Percentiles rank a stretch among this genome's conserved stretches.
Evolutionary conservation across 2,113 vertebrate species (phyloP).

Genomic region (Zosterops hypoxanthus): DNA sequence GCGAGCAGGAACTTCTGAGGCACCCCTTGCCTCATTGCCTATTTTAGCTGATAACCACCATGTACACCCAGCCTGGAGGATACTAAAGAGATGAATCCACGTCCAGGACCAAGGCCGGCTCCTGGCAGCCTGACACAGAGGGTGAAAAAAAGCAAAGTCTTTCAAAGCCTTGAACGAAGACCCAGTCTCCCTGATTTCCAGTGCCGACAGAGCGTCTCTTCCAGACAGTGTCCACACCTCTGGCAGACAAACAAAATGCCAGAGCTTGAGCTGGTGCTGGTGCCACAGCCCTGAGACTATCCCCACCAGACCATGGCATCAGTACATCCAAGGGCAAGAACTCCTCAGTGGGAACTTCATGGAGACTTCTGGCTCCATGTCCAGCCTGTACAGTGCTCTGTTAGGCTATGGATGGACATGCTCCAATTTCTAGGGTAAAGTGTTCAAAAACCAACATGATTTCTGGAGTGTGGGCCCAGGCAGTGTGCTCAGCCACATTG

Average conservation of each 20-base stretch:
- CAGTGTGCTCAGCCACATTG: accelerated
- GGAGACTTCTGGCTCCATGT: neutral
- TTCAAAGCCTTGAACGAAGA: constrained; percentile 38
- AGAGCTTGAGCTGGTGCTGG: neutral
- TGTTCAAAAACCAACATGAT: accelerated
- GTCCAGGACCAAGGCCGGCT: neutral
- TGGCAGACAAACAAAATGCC: neutral
- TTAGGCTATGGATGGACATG: neutral
- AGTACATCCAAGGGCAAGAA: neutral
- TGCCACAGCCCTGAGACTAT: neutral
- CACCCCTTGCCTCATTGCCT: constrained; percentile 12
- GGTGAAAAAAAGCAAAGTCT: neutral
- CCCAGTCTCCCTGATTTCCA: neutral
- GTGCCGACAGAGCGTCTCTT: accelerated
- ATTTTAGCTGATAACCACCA: constrained; percentile 42
- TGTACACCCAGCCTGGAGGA: neutral
- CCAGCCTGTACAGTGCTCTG: neutral
- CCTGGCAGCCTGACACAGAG: neutral
- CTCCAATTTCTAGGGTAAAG: neutral
- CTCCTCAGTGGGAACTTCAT: accelerated
- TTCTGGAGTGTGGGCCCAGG: neutral
- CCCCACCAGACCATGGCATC: neutral
- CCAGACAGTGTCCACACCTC: accelerated
- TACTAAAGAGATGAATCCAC: neutral
- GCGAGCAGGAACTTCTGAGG: neutral